phyloP scores from a whole-genome alignment of 2,113 vertebrate genomes.

The Nothoprocta perdicaria region DNA sequence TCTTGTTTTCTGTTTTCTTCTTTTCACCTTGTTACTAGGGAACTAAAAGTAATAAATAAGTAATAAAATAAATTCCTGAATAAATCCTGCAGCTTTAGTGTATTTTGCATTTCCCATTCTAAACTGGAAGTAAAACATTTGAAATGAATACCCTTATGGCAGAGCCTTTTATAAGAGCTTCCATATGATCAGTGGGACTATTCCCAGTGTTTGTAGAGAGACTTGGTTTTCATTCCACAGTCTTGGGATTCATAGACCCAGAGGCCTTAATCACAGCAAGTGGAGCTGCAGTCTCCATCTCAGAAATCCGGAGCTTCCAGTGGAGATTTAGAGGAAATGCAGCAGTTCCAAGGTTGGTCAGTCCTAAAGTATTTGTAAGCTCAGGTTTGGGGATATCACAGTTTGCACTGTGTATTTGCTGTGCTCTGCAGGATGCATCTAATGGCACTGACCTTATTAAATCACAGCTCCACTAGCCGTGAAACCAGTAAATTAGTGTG shows the following conservation, averaged over 20 bases:
- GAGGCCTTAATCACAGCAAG: not conserved
- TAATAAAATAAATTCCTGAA: not conserved
- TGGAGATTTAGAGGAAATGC: accelerated
- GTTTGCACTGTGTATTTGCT: not conserved
- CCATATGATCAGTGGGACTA: accelerated
- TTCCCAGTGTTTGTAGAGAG: too few relatives aligned
- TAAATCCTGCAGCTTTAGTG: not conserved
- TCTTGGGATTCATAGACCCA: not conserved
- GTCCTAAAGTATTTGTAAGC: not conserved
- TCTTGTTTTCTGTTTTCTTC: not conserved
- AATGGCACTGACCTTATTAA: not conserved
- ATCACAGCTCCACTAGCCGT: not conserved
- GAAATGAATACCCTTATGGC: not conserved
- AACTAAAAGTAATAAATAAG: not conserved
- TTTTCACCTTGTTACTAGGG: not conserved
- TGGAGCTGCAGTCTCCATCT: not conserved
- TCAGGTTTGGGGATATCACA: not conserved
- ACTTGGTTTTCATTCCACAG: not conserved
- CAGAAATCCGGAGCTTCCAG: not conserved
- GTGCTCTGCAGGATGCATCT: accelerated
- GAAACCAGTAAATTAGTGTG: not conserved
- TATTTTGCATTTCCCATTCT: not conserved
- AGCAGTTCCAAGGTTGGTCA: not conserved
- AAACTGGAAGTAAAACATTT: not conserved
- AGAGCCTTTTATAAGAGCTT: not conserved